These are phyloP conservation scores for Anticlea derivata DNA, from an alignment of 2,888 invertebrate species.

Conservation along the genomic window DNA sequence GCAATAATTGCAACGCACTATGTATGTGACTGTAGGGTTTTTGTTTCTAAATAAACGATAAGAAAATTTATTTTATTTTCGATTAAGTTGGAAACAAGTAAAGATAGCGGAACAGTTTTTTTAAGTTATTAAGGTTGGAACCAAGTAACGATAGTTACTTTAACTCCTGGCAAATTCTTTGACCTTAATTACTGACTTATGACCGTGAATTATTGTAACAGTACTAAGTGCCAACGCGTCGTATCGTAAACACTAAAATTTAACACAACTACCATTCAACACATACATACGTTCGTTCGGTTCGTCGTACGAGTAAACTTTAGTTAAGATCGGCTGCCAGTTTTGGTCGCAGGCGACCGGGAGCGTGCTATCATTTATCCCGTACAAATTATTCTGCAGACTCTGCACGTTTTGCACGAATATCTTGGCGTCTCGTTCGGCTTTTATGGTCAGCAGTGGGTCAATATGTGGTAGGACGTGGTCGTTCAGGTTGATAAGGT, in stretches of 20 bases:
- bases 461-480: conserved; percentile 68
- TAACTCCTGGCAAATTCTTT: too few species aligned
- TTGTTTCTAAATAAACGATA: too few species aligned
- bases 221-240: conserved; percentile 20
- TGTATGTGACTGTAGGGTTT: too few species aligned
- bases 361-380: conserved; percentile 7
- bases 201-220: conserved; percentile 14
- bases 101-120: too few species aligned
- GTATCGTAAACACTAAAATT: conserved; percentile 38
- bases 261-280: conserved; percentile 61
- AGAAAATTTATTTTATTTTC: too few species aligned
- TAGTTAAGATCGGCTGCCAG: conserved; percentile 59
- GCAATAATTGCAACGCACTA: too few species aligned
- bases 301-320: conserved; percentile 50
- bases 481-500: conserved; percentile 58
- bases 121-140: too few species aligned
- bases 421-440: conserved; percentile 24
- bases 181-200: too few species aligned
- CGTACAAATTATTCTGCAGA: conserved; percentile 9
- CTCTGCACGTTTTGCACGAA: conserved; percentile 20
- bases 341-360: conserved; percentile 5
- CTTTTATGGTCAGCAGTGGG: conserved; percentile 60
- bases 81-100: too few species aligned
- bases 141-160: too few species aligned
- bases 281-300: conserved; percentile 47